phyloP scores from a whole-genome alignment of 2,113 vertebrate genomes.

The Proterorhinus semilunaris region DNA sequence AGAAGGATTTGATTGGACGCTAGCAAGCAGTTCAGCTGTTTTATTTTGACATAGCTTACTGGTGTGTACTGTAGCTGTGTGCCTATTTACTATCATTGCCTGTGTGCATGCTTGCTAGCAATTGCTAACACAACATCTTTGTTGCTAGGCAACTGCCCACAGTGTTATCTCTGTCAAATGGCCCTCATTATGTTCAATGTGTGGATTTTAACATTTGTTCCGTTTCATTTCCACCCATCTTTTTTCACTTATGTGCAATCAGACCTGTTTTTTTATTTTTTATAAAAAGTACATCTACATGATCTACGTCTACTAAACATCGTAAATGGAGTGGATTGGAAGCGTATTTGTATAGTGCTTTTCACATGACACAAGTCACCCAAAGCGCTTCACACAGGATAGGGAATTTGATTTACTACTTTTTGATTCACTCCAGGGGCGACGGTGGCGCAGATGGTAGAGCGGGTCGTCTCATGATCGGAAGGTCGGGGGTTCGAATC shows the following conservation, averaged over 20 bases:
- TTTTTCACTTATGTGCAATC: background rate
- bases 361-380: no score
- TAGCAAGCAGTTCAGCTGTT: background rate
- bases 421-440: no score
- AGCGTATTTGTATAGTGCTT: no score
- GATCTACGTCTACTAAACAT: no score
- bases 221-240: background rate
- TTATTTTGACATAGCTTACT: background rate
- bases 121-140: conserved; percentile 5
- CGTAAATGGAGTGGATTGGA: no score
- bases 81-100: background rate
- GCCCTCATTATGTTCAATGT: conserved; percentile 5
- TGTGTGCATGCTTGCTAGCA: background rate
- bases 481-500: no score
- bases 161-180: conserved; percentile 1
- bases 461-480: no score
- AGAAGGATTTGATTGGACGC: background rate
- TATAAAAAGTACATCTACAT: background rate
- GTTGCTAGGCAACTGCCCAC: conserved; percentile 2
- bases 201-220: conserved; percentile 2
- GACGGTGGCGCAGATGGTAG: no score
- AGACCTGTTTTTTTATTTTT: background rate
- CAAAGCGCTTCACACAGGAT: no score
- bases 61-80: background rate
- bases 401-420: no score